phyloP scores from a whole-genome alignment of 2,797 vertebrate genomes.

The Protonibea diacanthus region DNA sequence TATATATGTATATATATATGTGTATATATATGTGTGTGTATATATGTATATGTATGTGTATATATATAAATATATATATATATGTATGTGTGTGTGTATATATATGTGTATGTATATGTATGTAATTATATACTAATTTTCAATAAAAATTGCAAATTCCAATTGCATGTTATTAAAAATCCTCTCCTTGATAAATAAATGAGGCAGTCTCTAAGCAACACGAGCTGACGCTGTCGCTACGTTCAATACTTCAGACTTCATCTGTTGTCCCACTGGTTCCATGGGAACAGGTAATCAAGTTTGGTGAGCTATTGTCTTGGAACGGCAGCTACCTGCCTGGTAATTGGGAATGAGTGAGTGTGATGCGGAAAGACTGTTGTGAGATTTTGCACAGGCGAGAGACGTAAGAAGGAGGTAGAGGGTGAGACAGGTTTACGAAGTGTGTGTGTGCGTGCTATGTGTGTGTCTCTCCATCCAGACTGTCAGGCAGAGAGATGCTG shows the following conservation, averaged over 20 bases:
- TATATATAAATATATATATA: too few relatives aligned
- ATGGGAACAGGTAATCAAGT: constrained; percentile 80
- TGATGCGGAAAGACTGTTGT: constrained; percentile 70
- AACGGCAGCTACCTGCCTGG: constrained; percentile 72
- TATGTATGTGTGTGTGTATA: too few relatives aligned
- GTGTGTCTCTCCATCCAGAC: constrained; percentile 35
- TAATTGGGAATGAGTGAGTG: constrained; percentile 82
- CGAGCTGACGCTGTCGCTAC: constrained; percentile 37
- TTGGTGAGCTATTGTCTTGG: constrained; percentile 76
- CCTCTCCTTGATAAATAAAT: constrained; percentile 52
- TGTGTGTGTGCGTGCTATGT: constrained; percentile 30
- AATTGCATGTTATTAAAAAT: constrained; percentile 51
- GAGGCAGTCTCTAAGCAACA: constrained; percentile 63
- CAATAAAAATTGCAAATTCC: constrained; percentile 34
- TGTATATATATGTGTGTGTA: too few relatives aligned
- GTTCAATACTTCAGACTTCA: constrained; percentile 70
- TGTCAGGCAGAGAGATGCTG: constrained; percentile 52
- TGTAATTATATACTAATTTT: too few relatives aligned
- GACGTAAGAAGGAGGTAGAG: constrained; percentile 31
- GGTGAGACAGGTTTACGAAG: constrained; percentile 51
- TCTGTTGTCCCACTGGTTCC: constrained; percentile 70
- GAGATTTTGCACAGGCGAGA: constrained; percentile 42
- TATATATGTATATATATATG: too few relatives aligned
- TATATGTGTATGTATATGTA: too few relatives aligned
- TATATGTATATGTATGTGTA: too few relatives aligned